Evolutionary conservation across 1,140 invertebrate species (phyloP).

Genomic region (Octopus bimaculoides): DNA sequence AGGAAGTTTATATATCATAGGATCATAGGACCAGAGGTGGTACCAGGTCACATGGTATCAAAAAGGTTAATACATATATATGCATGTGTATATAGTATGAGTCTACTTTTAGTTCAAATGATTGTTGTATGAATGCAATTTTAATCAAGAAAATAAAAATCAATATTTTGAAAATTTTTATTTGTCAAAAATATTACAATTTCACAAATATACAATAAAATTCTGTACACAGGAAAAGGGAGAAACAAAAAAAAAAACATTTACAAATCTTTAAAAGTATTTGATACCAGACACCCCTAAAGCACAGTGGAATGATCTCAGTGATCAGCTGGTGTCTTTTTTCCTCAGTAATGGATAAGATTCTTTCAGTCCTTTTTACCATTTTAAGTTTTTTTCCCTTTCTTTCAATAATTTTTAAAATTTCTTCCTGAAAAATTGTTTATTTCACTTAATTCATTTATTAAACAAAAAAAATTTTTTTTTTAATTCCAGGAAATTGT

Average conservation of each 20-base stretch:
- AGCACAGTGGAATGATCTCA: not conserved
- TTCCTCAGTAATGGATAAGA: not conserved
- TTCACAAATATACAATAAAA: conserved; percentile 14
- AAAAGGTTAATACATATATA: too few relatives aligned
- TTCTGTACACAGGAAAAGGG: not conserved
- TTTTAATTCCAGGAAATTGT: too few relatives aligned
- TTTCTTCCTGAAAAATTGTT: not conserved
- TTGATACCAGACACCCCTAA: not conserved
- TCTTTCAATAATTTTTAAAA: not conserved
- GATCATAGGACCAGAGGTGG: too few relatives aligned
- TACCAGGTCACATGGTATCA: too few relatives aligned
- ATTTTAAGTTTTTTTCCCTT: not conserved
- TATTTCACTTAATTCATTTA: too few relatives aligned
- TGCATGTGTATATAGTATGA: too few relatives aligned
- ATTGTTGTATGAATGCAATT: too few relatives aligned
- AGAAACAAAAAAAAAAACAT: not conserved
- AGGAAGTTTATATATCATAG: too few relatives aligned
- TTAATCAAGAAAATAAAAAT: too few relatives aligned
- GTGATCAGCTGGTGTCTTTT: too few relatives aligned
- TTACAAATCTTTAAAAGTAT: conserved; percentile 6
- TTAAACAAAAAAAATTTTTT: too few relatives aligned
- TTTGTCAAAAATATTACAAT: conserved; percentile 15
- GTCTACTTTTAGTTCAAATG: too few relatives aligned
- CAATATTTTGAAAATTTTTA: not conserved
- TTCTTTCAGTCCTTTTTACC: not conserved